Conservation (phyloP, 2,113 vertebrate genomes). For the Acinonyx jubatus region DNA sequence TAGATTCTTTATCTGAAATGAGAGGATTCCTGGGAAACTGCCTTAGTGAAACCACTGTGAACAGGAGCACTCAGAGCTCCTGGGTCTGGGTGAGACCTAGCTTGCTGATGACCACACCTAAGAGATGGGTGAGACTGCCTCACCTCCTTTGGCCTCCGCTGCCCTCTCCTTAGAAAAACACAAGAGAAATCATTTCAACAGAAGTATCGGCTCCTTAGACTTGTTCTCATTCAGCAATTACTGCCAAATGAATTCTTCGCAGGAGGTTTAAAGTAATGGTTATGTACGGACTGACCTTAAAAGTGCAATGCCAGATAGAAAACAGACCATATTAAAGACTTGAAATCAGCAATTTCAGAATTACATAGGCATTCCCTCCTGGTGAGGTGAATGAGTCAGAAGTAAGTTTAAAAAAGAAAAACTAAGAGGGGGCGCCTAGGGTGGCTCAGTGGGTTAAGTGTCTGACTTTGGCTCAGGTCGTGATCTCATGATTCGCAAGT, state of each 20-base stretch:
- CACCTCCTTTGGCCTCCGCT: not conserved
- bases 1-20: not conserved
- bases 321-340: not conserved
- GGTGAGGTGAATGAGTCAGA: conserved; percentile 23
- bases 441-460: no score
- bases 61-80: not conserved
- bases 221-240: conserved; percentile 19
- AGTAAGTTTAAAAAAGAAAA: not conserved
- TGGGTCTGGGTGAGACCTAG: not conserved
- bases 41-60: not conserved
- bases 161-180: not conserved
- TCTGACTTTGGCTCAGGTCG: no score
- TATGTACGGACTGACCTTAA: conserved; percentile 21
- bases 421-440: not conserved
- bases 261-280: not conserved
- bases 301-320: not conserved
- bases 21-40: not conserved
- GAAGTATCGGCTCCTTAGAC: not conserved
- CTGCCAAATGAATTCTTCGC: not conserved
- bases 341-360: not conserved
- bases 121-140: not conserved
- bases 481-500: no score
- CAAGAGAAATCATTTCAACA: not conserved
- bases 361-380: not conserved
- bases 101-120: not conserved